These are phyloP conservation scores for Macrophya alboannulata DNA, from an alignment of 2,888 invertebrate species.

Conservation along the genomic window DNA sequence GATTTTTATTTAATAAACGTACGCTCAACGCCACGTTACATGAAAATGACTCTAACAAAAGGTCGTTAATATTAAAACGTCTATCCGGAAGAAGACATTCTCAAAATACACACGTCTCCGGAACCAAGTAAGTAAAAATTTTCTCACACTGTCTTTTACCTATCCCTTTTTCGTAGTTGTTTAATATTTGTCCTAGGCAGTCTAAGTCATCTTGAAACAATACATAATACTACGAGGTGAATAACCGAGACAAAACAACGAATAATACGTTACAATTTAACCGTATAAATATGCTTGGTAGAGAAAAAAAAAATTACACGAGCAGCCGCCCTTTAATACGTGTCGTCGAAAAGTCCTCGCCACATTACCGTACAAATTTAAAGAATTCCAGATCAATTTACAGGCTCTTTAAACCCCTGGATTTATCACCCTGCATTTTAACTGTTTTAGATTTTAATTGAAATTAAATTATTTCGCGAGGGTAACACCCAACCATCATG, in stretches of 20 bases:
- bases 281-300: slow-evolving; percentile 40
- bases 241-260: slow-evolving; percentile 16
- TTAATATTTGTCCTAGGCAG: slow-evolving; percentile 24
- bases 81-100: slow-evolving; percentile 74
- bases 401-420: slow-evolving; percentile 27
- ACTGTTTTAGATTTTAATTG: background rate
- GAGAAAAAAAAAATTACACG: slow-evolving; percentile 25
- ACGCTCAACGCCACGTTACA: slow-evolving; percentile 32
- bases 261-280: slow-evolving; percentile 5
- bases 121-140: slow-evolving; percentile 74
- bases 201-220: slow-evolving; percentile 30
- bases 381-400: slow-evolving; percentile 12
- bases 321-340: slow-evolving; percentile 56
- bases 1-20: slow-evolving; percentile 44
- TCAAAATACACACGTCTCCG: slow-evolving; percentile 70
- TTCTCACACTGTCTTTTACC: background rate
- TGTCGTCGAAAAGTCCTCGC: slow-evolving; percentile 42
- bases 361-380: slow-evolving; percentile 36
- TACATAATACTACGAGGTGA: slow-evolving; percentile 11
- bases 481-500: slow-evolving; percentile 45
- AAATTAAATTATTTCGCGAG: slow-evolving; percentile 35
- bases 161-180: slow-evolving; percentile 17
- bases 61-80: slow-evolving; percentile 35
- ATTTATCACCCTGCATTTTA: background rate
- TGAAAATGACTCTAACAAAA: slow-evolving; percentile 45